Base-by-base conservation (phyloP, 1,140 invertebrate species). In the Adelges cooleyi region DNA sequence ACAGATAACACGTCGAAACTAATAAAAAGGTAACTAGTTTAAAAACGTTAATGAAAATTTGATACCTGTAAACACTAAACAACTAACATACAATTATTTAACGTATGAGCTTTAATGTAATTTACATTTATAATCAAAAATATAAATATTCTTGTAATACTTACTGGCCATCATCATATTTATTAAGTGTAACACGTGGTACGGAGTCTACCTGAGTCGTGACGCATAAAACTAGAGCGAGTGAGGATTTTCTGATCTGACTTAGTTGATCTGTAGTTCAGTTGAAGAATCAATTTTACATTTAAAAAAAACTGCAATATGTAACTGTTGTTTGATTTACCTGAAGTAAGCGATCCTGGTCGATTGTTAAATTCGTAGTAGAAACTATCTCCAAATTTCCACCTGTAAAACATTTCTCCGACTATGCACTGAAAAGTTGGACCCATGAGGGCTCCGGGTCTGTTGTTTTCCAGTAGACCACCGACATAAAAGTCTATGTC, bases 401-500 rank as follows among this genome's bases (percentile, higher is more conserved):
- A 85, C 65, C 85, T 78, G 69, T 84, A 87, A 74, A 96, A 95
- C 74, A 95, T 92, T 71, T 87, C 87, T 0, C 82, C 86, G 1
- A 96, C 76, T 65, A 97, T 89, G 70, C 92, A 95, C 2, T 89
- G 80, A 76, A 94, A 95, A 0, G 92, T 95, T 2, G 92, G 93
- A 0, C 94, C 94, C 1, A 86, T 78, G 10, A 92, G 74, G 1
- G 88, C 84, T 1, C 85, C 89, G 1, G 81, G 78, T 0, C 93
- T 78, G 0, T 86, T 84, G 42, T 84, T 78, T 73, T 96, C 93
- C 65, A 88, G 85, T 81, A 95, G 85, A 50, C 89, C 91, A 18
- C 87, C 94, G 1, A 90, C 84, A 73, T 91, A 95, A n/a, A 95
- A 78, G 72, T 97, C 94, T 65, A 97, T 84, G 70, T 95, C 90